A percentile compares a stretch with the other conserved stretches of the same genome.
Conservation (phyloP, 2,797 vertebrate genomes). For the Macroramphosus scolopax region DNA sequence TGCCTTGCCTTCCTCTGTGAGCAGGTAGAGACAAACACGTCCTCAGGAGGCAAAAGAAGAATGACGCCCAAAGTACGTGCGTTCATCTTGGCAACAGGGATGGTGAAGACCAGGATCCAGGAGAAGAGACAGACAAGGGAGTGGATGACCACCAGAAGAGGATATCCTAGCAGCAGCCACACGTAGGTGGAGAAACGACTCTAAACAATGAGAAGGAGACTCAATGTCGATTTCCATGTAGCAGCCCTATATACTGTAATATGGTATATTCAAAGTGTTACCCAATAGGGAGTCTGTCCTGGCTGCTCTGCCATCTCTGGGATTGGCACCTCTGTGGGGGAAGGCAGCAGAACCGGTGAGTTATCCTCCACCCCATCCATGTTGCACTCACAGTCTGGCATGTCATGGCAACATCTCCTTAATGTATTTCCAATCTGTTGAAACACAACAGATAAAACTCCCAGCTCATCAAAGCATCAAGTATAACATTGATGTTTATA, state of each 20-base stretch:
- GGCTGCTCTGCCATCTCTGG: slow-evolving; percentile 17
- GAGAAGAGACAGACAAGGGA: slow-evolving; percentile 76
- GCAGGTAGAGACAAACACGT: too few relatives aligned
- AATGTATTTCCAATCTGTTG: slow-evolving; percentile 61
- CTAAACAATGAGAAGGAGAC: too few relatives aligned
- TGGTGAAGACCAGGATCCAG: slow-evolving; percentile 81
- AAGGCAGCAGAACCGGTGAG: slow-evolving; percentile 61
- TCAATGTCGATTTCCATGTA: too few relatives aligned
- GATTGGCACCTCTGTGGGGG: slow-evolving; percentile 34
- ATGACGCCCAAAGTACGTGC: slow-evolving; percentile 61
- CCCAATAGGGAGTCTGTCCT: slow-evolving; percentile 70
- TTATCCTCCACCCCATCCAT: slow-evolving; percentile 45
- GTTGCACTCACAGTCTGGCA: slow-evolving; percentile 48
- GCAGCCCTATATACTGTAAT: not conserved
- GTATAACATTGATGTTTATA: not conserved
- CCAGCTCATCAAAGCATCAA: not conserved
- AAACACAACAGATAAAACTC: slow-evolving; percentile 1
- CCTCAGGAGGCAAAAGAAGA: slow-evolving; percentile 78
- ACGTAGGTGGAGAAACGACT: slow-evolving; percentile 24
- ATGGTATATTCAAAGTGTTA: slow-evolving; percentile 56
- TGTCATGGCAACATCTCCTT: slow-evolving; percentile 57
- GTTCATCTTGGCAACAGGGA: slow-evolving; percentile 84
- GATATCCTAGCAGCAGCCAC: slow-evolving; percentile 82
- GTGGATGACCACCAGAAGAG: slow-evolving; percentile 75
- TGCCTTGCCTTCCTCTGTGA: slow-evolving; percentile 51